Base-by-base conservation (phyloP, 2,888 invertebrate genomes). In the Papilio gigon region DNA sequence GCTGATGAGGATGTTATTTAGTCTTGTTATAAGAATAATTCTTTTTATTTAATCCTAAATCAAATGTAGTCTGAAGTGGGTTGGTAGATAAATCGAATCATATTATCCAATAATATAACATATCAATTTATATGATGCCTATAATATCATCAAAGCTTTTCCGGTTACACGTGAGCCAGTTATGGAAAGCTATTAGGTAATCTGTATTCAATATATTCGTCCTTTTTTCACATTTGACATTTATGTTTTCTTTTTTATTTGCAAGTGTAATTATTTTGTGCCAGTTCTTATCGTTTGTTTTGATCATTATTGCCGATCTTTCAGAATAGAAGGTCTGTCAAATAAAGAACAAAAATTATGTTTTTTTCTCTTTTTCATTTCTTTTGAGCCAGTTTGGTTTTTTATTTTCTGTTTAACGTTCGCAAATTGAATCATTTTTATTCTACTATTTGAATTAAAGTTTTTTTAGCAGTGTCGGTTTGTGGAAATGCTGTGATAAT, bases 81-180 rank as follows among this genome's bases (percentile, higher is more conserved):
- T 17, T 17, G 17, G n/a, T 5, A 59, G 12, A 20, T 59, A 56
- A 30, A 59, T 59, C 59, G 35, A 12, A 59, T 37, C 22, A 59
- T 22, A 3, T 33, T 33, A 17, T 20, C 12, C n/a, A 37, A 22
- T 35, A 37, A 37, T 37, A 22, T 59, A 12, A 37, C 22, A 17
- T 14, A 59, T 59, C 37, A 59, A 59, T 20, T 44, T 44, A 22
- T 59, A 58, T 60, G 12, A 22, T 37, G 37, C 37, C 6, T 22
- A 37, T 1, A 17, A 33, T 17, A 58, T 12, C 35, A 14, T 59
- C 33, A 33, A 33, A 59, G 59, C 22, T 59, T 22, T 37, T 59
- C 35, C 58, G 58, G 27, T 59, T 59, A 17, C 17, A 11, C 20
- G 9, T 20, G 2, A 20, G 35, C 53, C 35, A 44, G 17, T 44